Evolutionary conservation across 1,140 invertebrate genomes (phyloP).

Genomic region (Drosophila leontia): DNA sequence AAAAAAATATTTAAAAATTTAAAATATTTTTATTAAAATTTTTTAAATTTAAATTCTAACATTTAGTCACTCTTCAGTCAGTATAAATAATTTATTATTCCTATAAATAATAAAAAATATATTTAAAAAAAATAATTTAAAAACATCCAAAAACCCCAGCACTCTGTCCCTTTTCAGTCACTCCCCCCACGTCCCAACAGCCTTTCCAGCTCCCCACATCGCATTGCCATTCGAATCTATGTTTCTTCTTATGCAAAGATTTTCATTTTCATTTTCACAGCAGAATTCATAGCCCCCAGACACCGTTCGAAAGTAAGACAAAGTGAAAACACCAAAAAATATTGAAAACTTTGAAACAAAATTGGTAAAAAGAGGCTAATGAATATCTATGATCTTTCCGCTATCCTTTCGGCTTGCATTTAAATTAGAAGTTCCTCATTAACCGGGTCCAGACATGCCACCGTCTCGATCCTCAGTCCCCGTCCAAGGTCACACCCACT

Average conservation of each 20-base stretch:
- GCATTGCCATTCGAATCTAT: background rate
- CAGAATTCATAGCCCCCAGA: conserved; percentile 14
- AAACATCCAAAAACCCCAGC: no score
- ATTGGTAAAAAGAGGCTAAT: background rate
- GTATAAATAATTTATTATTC: no score
- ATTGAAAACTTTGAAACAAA: conserved; percentile 4
- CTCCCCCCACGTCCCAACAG: no score
- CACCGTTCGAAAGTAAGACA: background rate
- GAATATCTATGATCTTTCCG: background rate
- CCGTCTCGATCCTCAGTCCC: background rate
- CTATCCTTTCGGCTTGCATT: background rate
- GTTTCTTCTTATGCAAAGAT: background rate
- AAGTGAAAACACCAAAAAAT: conserved; percentile 4
- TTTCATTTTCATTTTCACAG: conserved; percentile 36
- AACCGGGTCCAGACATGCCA: background rate
- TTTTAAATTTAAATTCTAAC: no score
- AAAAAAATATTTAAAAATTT: no score
- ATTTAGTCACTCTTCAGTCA: no score
- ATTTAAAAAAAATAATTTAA: no score
- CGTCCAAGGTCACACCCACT: background rate
- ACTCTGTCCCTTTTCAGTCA: no score
- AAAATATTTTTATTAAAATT: no score
- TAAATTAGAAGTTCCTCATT: conserved; percentile 20
- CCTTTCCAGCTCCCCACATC: background rate
- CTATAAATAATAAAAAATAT: no score